Base-by-base conservation (phyloP, 2,797 vertebrate species). In the Uromys caudimaculatus region DNA sequence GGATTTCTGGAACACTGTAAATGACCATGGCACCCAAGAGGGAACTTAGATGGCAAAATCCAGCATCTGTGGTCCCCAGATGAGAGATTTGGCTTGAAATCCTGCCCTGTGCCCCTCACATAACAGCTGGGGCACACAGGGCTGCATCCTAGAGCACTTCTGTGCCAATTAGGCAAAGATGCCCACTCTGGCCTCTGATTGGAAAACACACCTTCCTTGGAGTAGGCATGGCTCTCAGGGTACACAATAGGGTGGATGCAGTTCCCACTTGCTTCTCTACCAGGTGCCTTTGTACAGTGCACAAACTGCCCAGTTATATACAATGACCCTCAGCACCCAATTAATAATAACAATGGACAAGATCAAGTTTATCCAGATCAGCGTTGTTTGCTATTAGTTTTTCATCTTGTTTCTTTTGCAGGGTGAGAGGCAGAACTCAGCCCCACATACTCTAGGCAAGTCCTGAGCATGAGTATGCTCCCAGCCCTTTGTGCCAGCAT, bases 1-100 rank as follows among this genome's bases (percentile, higher is more conserved):
- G 83, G 83, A 89, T 93, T 95, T 89, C 75, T 64, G 44, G 88
- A 91, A 64, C 17, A 29, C 79, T 85, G 16, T 5, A 86, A 73
- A 96, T 91, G 89, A 90, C 93, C 60, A 44, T 12, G 52, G 32
- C 27, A 67, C 92, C 16, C 92, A 23, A 47, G 76, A 64, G 82
- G 27, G 67, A 32, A 9, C 38, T 86, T 64, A 41, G 75, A 4
- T 79, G 62, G 62, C 77, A 21, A 58, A 58, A 90, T 90, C 73
- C 35, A 91, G 50, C 79, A 52, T 3, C 75, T 24, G 56, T 10
- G 69, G 23, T 60, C 35, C 76, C 87, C 54, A 75, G 60, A 56
- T 52, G 54, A 85, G 41, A 79, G 54, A 8, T 24, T 35, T 6
- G 21, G 8, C 81, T 87, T 91, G 78, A 91, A 85, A 52, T 77